A percentile compares a stretch with the other conserved stretches of the same genome.
phyloP scores from a whole-genome alignment of 2,113 vertebrate species.

The Pogona vitticeps region DNA sequence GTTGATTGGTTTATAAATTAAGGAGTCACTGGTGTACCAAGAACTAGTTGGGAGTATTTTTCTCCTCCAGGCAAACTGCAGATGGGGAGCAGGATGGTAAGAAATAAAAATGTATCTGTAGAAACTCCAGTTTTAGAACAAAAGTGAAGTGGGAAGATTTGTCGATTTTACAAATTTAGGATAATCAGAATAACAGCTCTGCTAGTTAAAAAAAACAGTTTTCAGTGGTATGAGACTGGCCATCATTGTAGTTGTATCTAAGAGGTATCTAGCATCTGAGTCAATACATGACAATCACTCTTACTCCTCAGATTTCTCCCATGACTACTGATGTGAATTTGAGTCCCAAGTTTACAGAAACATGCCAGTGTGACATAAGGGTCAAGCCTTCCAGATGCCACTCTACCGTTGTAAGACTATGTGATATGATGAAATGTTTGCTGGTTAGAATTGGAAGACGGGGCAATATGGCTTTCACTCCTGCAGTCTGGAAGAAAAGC shows the following conservation, averaged over 20 bases:
- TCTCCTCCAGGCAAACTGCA: slow-evolving; percentile 14
- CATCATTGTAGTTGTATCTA: too few species aligned
- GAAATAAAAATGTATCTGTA: neutral
- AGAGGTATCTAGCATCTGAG: neutral
- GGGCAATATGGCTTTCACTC: too few species aligned
- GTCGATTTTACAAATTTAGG: neutral
- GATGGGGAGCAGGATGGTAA: neutral
- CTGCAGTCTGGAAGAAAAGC: too few species aligned
- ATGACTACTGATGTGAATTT: neutral
- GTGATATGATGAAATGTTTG: neutral
- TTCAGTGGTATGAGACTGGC: neutral
- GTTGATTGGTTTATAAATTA: slow-evolving; percentile 45
- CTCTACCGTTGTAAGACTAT: neutral
- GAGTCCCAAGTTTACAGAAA: neutral
- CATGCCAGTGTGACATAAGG: neutral
- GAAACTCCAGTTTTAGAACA: neutral
- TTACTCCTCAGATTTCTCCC: neutral
- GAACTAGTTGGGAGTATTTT: slow-evolving; percentile 1
- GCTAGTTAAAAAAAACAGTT: neutral
- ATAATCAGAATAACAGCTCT: neutral
- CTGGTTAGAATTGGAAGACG: neutral
- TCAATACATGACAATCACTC: neutral
- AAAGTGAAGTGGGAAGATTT: neutral
- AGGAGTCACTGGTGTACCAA: neutral
- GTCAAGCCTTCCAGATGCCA: neutral